phyloP scores from a whole-genome alignment of 2,113 vertebrate species.

The Vulpes vulpes region DNA sequence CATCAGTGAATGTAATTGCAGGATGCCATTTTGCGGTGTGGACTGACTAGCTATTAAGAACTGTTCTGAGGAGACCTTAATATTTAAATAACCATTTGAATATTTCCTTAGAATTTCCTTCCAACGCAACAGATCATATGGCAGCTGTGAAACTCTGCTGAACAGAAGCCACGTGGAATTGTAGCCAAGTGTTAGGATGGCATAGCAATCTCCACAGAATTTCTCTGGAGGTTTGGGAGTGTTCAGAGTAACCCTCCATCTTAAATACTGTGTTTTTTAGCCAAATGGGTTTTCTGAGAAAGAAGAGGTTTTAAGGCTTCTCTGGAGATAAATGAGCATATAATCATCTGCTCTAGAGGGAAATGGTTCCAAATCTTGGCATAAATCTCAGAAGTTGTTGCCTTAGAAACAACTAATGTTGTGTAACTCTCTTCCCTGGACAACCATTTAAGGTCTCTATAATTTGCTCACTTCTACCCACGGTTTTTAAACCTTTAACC shows the following conservation, averaged over 20 bases:
- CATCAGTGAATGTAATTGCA: background rate
- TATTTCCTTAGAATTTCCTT: conserved; percentile 58
- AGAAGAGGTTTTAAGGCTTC: conserved; percentile 76
- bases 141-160: background rate
- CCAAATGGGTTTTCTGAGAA: conserved; percentile 79
- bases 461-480: conserved; percentile 62
- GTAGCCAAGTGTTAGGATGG: conserved; percentile 46
- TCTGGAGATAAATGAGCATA: conserved; percentile 79
- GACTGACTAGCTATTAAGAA: background rate
- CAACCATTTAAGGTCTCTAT: conserved; percentile 67
- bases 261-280: conserved; percentile 58
- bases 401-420: conserved; percentile 81
- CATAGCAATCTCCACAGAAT: background rate
- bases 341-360: conserved; percentile 72
- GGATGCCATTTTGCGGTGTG: background rate
- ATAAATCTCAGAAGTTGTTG: conserved; percentile 79
- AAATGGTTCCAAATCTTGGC: conserved; percentile 76
- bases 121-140: conserved; percentile 23
- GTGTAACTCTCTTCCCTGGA: conserved; percentile 75
- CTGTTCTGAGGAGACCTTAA: background rate
- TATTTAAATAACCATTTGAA: background rate
- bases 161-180: background rate
- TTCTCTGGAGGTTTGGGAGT: conserved; percentile 50
- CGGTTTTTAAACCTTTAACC: conserved; percentile 76
- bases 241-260: conserved; percentile 65